These are phyloP conservation scores for Podilymbus podiceps DNA, from an alignment of 2,113 vertebrate genomes.

Conservation along the genomic window DNA sequence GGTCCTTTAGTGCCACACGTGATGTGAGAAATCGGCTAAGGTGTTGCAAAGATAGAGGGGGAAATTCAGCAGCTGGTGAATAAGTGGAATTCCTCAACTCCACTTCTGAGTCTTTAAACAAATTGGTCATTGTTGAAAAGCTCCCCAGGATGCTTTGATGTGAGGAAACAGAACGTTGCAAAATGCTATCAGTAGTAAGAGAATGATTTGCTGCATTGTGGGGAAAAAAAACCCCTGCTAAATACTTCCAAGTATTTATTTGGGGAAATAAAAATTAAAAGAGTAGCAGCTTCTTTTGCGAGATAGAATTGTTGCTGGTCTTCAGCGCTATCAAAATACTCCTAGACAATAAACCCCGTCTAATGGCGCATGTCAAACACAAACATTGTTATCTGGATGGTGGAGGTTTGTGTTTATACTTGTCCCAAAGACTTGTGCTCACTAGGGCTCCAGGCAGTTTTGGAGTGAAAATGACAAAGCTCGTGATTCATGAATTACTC, in stretches of 20 bases:
- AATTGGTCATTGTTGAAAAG: conserved; percentile 5
- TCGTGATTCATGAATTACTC: background rate
- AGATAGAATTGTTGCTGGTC: background rate
- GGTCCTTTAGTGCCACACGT: background rate
- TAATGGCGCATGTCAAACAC: background rate
- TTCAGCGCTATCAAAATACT: background rate
- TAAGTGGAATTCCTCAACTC: background rate
- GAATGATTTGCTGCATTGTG: background rate
- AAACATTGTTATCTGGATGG: background rate
- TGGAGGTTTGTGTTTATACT: background rate
- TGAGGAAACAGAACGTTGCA: conserved; percentile 7
- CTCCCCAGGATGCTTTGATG: conserved; percentile 29
- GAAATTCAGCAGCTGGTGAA: background rate
- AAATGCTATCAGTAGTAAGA: background rate
- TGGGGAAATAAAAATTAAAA: background rate
- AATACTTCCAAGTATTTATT: background rate
- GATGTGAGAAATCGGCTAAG: background rate
- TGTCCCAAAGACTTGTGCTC: background rate
- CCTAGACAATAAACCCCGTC: background rate
- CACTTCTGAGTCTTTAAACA: background rate
- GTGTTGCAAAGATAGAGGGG: background rate
- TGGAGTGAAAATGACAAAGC: background rate
- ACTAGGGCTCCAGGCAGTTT: background rate
- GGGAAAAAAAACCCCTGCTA: background rate
- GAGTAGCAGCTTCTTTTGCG: background rate